Conservation (phyloP, 2,113 vertebrate genomes). For the Paramisgurnus dabryanus region DNA sequence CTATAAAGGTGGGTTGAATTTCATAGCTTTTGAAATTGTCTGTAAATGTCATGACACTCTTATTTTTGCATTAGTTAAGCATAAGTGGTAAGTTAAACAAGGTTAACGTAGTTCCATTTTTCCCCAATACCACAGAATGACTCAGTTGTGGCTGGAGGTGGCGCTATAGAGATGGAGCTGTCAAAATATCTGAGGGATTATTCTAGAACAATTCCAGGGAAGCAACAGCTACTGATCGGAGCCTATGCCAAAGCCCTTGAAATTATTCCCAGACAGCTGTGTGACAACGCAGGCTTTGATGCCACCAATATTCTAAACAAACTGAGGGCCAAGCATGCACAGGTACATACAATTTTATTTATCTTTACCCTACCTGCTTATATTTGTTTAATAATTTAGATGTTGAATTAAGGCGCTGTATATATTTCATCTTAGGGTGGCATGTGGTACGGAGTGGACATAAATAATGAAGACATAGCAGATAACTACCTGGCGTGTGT, state of each 20-base stretch:
- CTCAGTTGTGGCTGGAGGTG: slow-evolving; percentile 91
- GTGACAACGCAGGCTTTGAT: slow-evolving; percentile 98
- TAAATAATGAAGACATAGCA: slow-evolving; percentile 93
- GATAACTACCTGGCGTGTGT: slow-evolving; percentile 90
- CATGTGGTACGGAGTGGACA: slow-evolving; percentile 92
- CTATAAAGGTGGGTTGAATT: slow-evolving; percentile 87
- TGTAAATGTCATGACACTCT: too few relatives aligned
- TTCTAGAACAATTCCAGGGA: slow-evolving; percentile 95
- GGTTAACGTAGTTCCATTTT: background rate
- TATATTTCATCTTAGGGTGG: slow-evolving; percentile 75
- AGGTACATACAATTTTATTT: slow-evolving; percentile 72
- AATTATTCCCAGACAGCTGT: slow-evolving; percentile 95
- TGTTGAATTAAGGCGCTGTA: too few relatives aligned
- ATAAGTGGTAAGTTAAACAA: background rate
- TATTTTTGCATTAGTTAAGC: too few relatives aligned
- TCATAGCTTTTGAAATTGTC: background rate
- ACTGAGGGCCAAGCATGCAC: slow-evolving; percentile 93
- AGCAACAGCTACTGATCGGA: slow-evolving; percentile 95
- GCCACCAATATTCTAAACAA: slow-evolving; percentile 99
- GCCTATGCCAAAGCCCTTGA: slow-evolving; percentile 96
- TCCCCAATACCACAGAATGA: slow-evolving; percentile 80
- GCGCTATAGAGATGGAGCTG: slow-evolving; percentile 98
- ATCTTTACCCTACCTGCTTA: too few relatives aligned
- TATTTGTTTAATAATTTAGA: background rate
- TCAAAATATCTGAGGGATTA: slow-evolving; percentile 93